Evolutionary conservation across 2,888 invertebrate genomes (phyloP), one percentile per base, ranked within the genome.

Genomic region (Lucinisca nassula): DNA sequence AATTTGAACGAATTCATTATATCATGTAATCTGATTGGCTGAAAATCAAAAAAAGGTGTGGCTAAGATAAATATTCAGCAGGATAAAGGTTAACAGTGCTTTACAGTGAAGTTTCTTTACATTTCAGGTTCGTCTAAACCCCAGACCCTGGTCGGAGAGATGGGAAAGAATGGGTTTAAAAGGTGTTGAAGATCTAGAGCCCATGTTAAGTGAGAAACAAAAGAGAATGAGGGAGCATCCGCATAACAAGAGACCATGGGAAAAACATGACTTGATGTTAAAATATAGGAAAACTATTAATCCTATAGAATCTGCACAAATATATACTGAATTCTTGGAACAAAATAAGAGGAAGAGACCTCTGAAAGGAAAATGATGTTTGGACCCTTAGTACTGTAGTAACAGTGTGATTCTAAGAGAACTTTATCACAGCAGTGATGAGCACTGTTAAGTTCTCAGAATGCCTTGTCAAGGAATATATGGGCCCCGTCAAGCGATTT

Each of bases 211-310:
- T 6, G 91, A 93, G 30, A 92, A 88, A 72, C 90, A 92, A 74
- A 88, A 90, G 38, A 90, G 87, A 14, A 90, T 97, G 79, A 97
- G 89, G 95, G 97, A 78, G 95, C 97, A 45, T 40, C 85, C 84
- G 12, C 79, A 84, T 37, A 30, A 51, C 2, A 97, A 97, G 67
- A 98, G 97, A 91, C 98, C 98, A 97, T 96, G 98, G 98, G 95
- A 94, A 79, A 98, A 98, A 97, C 98, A 98, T 96, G 99, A 99
- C 96, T 97, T 99, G 79, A 99, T 99, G 99, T 85, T 85, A 79
- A 82, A 87, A 67, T 90, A 90, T 49, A 73, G 89, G 37, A 87
- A 90, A 55, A 79, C 83, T 37, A 83, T 90, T 4, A 87, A 84
- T 30, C 78, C 83, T 4, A 73, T 55, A 14, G 89, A 90, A 30